Evolutionary conservation across 1,140 invertebrate species (phyloP).

Genomic region (Laupala kohalensis): DNA sequence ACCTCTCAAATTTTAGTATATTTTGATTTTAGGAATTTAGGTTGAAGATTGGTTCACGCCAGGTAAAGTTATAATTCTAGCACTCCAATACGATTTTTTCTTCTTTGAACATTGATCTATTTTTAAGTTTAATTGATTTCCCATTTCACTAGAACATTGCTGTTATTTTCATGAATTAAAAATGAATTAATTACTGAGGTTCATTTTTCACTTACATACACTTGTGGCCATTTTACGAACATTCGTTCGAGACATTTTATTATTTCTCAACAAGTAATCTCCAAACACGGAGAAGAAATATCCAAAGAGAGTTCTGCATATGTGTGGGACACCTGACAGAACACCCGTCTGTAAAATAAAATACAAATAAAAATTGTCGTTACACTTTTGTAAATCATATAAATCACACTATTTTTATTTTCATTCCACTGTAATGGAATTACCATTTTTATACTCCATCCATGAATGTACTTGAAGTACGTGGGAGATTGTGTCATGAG

Average conservation of each 20-base stretch:
- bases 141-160: no score
- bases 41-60: no score
- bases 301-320: slow-evolving; percentile 46
- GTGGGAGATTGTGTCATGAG: slow-evolving; percentile 72
- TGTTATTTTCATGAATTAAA: no score
- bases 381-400: neutral
- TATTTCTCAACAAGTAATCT: slow-evolving; percentile 43
- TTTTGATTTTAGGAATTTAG: no score
- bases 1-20: no score
- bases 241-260: slow-evolving; percentile 42
- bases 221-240: slow-evolving; percentile 47
- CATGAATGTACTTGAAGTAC: slow-evolving; percentile 71
- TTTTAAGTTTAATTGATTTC: no score
- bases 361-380: neutral
- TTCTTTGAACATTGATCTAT: no score
- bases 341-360: slow-evolving; percentile 39
- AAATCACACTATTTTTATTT: neutral
- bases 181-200: no score
- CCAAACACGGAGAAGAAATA: slow-evolving; percentile 40
- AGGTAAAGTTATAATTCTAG: no score
- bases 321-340: slow-evolving; percentile 48
- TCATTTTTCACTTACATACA: slow-evolving; percentile 43
- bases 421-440: neutral
- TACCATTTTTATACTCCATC: slow-evolving; percentile 66
- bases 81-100: no score